Percentiles rank a stretch among this genome's conserved stretches.
Evolutionary conservation across 2,113 vertebrate species (phyloP).

Genomic region (Amblyornis subalaris): DNA sequence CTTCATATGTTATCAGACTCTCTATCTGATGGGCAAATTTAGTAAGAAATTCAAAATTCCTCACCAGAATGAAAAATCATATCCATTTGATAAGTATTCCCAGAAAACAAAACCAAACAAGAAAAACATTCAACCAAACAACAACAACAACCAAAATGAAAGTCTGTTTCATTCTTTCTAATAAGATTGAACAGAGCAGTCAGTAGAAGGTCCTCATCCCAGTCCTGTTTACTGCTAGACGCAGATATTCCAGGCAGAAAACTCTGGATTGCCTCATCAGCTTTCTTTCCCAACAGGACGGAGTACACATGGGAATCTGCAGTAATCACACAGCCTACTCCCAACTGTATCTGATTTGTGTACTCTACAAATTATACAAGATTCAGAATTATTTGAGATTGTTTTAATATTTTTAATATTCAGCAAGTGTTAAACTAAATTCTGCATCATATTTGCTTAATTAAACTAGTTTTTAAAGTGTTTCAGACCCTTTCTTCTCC

Average conservation of each 20-base stretch:
- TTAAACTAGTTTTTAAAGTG: background rate
- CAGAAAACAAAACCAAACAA: background rate
- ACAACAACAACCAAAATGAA: background rate
- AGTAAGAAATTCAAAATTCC: background rate
- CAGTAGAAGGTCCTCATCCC: background rate
- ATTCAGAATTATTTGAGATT: background rate
- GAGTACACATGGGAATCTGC: background rate
- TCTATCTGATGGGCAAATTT: background rate
- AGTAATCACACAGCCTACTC: background rate
- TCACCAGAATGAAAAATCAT: background rate
- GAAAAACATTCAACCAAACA: background rate
- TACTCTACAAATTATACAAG: background rate
- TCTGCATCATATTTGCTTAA: background rate
- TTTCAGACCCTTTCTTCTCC: background rate
- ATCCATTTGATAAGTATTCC: background rate
- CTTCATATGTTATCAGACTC: background rate
- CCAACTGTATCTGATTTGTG: background rate
- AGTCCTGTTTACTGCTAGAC: no score
- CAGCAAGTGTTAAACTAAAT: background rate
- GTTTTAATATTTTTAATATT: background rate
- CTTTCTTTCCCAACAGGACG: background rate
- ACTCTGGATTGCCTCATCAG: background rate
- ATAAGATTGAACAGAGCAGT: rapidly evolving
- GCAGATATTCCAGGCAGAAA: background rate
- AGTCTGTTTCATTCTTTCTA: background rate